These are phyloP conservation scores for Calliopsis andreniformis DNA, from an alignment of 1,140 invertebrate genomes.

Conservation along the genomic window DNA sequence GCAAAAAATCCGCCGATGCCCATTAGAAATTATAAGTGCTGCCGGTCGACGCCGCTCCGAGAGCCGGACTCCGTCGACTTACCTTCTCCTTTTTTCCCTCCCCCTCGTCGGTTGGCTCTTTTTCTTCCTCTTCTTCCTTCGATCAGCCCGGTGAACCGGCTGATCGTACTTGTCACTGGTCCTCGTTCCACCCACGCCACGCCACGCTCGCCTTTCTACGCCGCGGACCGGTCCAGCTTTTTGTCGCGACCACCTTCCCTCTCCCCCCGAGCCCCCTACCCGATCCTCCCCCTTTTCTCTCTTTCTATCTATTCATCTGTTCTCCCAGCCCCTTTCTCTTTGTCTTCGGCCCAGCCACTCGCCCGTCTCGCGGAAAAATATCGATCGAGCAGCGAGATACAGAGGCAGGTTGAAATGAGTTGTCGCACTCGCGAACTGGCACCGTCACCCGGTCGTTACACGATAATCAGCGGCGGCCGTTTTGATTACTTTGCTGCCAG, in stretches of 20 bases:
- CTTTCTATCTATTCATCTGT: constrained; percentile 2
- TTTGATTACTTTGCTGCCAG: background rate
- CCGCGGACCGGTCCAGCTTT: constrained; percentile 53
- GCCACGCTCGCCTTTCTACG: constrained; percentile 50
- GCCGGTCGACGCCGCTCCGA: constrained; percentile 37
- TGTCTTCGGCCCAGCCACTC: background rate
- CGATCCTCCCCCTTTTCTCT: background rate
- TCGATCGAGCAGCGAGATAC: constrained; percentile 51
- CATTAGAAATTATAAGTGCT: constrained; percentile 76
- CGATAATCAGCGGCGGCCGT: constrained; percentile 35
- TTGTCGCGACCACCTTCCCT: constrained; percentile 46
- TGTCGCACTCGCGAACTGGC: constrained; percentile 48
- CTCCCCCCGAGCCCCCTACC: background rate
- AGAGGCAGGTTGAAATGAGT: constrained; percentile 47
- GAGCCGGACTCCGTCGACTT: constrained; percentile 3
- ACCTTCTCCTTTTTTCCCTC: constrained; percentile 1
- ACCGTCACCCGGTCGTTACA: constrained; percentile 36
- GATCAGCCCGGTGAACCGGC: constrained; percentile 49
- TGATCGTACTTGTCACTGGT: constrained; percentile 58
- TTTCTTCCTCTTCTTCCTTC: constrained; percentile 42
- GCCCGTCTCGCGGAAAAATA: constrained; percentile 45
- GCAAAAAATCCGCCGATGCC: constrained; percentile 64
- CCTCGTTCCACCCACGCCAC: constrained; percentile 56
- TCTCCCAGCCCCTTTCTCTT: constrained; percentile 22
- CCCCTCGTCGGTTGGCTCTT: constrained; percentile 10